These are phyloP conservation scores for Sinelater perroti DNA, from an alignment of 2,888 invertebrate species.

Conservation along the genomic window DNA sequence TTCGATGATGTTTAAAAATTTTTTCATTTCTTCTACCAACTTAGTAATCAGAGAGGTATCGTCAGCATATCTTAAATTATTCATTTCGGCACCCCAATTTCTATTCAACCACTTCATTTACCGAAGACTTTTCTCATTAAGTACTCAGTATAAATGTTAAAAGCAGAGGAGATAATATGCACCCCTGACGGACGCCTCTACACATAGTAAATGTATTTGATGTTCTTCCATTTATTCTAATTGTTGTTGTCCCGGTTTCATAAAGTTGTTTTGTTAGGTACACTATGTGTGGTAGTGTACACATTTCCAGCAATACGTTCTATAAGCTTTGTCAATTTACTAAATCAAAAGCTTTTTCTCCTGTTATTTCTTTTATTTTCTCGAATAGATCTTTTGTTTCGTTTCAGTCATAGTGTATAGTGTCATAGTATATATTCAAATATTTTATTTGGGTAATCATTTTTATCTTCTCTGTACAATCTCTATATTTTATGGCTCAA, in stretches of 20 bases:
- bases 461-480: too few species aligned
- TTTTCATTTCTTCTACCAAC: neutral
- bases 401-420: too few species aligned
- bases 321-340: neutral
- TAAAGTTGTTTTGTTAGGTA: neutral
- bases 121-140: neutral
- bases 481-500: too few species aligned
- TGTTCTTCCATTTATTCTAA: neutral
- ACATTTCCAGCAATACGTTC: neutral
- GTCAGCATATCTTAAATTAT: neutral
- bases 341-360: conserved; percentile 5
- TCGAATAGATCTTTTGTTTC: too few species aligned
- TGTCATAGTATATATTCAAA: too few species aligned
- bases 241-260: neutral
- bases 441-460: too few species aligned
- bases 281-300: neutral
- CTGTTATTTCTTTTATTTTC: too few species aligned
- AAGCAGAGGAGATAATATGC: conserved; percentile 5
- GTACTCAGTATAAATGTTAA: neutral
- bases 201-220: neutral
- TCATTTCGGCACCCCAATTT: neutral
- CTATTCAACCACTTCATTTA: neutral
- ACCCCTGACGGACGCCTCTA: conserved; percentile 8
- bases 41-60: neutral
- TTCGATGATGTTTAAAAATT: neutral